These are phyloP conservation scores for Pentamera pediparva DNA, from an alignment of 53 echinoderm and acorn worm species.

Conservation along the genomic window DNA sequence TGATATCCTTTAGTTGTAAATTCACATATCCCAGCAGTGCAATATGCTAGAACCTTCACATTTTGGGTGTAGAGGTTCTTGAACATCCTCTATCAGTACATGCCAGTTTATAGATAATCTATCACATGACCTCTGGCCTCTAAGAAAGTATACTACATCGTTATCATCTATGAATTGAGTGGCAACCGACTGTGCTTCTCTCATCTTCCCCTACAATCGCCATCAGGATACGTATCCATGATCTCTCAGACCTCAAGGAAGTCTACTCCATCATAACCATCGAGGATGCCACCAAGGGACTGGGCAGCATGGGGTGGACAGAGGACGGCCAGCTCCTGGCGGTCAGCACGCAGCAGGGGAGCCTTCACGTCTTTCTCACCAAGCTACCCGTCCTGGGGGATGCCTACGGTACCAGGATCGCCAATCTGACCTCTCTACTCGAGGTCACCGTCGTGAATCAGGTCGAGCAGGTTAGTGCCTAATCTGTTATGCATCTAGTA, in stretches of 20 bases:
- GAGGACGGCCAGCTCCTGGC: slow-evolving; percentile 96
- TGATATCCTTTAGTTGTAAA: too few relatives aligned
- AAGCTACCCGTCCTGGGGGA: slow-evolving; percentile 93
- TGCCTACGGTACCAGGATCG: slow-evolving; percentile 74
- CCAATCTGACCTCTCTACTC: slow-evolving; percentile 90
- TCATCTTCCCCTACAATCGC: neutral
- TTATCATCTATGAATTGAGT: too few relatives aligned
- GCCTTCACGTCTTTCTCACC: slow-evolving; percentile 82
- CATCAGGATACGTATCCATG: slow-evolving; percentile 88
- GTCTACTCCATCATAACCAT: slow-evolving; percentile 88
- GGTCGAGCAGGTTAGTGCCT: slow-evolving; percentile 73
- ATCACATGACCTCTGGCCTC: too few relatives aligned
- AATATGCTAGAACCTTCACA: too few relatives aligned
- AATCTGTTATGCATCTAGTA: neutral
- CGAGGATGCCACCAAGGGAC: slow-evolving; percentile 87
- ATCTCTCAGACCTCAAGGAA: slow-evolving; percentile 94
- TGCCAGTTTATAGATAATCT: too few relatives aligned
- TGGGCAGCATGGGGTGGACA: slow-evolving; percentile 80
- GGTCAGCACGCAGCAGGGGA: slow-evolving; percentile 74
- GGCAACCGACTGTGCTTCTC: neutral
- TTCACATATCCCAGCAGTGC: too few relatives aligned
- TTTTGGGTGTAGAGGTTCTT: too few relatives aligned
- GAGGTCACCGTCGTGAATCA: slow-evolving; percentile 98
- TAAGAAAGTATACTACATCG: too few relatives aligned
- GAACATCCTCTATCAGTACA: too few relatives aligned